Conservation (phyloP, 1,140 invertebrate species). For the Dreissena rostriformis region DNA sequence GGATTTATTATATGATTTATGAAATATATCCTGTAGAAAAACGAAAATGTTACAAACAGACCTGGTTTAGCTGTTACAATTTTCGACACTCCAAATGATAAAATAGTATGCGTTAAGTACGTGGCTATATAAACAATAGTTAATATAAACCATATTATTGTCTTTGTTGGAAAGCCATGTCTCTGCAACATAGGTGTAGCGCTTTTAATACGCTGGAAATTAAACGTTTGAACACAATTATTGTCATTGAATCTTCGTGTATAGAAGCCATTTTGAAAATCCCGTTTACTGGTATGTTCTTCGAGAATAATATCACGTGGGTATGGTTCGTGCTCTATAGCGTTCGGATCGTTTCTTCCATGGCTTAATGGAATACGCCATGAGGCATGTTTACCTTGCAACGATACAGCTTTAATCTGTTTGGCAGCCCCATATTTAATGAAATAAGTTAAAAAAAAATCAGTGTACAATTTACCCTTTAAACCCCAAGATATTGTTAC, state of each 20-base stretch:
- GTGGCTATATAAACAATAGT: constrained; percentile 15
- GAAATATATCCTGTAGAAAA: constrained; percentile 14
- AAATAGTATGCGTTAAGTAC: neutral
- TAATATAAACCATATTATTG: constrained; percentile 31
- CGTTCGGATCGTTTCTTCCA: neutral
- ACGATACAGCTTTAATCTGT: too few species aligned
- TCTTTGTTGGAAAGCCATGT: constrained; percentile 15
- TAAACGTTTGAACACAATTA: neutral
- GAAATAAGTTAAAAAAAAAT: too few species aligned
- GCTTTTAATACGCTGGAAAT: neutral
- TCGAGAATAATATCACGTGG: too few species aligned
- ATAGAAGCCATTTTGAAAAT: too few species aligned
- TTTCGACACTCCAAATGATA: neutral
- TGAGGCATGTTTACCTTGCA: neutral
- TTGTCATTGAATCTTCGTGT: too few species aligned
- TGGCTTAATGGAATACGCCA: neutral
- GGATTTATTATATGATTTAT: constrained; percentile 28
- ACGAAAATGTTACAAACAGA: neutral
- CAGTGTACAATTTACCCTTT: too few species aligned
- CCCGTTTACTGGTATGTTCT: too few species aligned
- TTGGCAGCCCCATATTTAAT: too few species aligned
- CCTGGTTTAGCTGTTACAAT: neutral
- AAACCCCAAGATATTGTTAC: too few species aligned
- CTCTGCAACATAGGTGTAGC: neutral
- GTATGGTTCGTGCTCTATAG: neutral